Evolutionary conservation across 2,113 vertebrate genomes (phyloP).

Genomic region (Sinocyclocheilus anophthalmus): DNA sequence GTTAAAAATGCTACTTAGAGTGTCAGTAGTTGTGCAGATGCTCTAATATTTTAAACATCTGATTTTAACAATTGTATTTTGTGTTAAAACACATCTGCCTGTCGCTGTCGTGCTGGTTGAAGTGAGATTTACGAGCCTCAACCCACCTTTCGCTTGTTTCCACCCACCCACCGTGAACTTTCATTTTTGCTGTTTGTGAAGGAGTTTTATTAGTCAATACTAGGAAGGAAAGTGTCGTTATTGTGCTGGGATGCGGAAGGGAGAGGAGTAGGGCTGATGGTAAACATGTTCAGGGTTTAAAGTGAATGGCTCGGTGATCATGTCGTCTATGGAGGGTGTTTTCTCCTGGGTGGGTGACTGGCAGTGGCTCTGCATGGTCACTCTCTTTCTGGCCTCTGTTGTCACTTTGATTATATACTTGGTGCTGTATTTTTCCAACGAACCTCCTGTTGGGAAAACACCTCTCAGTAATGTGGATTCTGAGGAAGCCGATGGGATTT

Average conservation of each 20-base stretch:
- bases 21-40: background rate
- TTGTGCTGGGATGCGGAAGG: constrained; percentile 27
- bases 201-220: background rate
- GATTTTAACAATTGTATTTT: background rate
- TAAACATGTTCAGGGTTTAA: constrained; percentile 27
- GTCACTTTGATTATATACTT: constrained; percentile 79
- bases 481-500: constrained; percentile 77
- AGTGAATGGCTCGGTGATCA: constrained; percentile 4
- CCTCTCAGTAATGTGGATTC: constrained; percentile 49
- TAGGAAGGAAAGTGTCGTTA: background rate
- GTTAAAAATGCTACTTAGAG: background rate
- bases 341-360: constrained; percentile 72
- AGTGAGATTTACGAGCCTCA: constrained; percentile 1
- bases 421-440: constrained; percentile 74
- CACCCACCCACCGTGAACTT: background rate
- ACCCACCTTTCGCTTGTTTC: background rate
- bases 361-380: constrained; percentile 81
- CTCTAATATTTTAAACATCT: background rate
- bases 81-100: background rate
- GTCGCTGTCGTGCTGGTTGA: background rate
- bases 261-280: background rate
- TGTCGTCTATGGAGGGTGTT: constrained; percentile 30
- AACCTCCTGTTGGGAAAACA: constrained; percentile 28
- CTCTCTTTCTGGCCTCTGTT: constrained; percentile 80
- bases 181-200: constrained; percentile 10